Base-by-base conservation (phyloP, 2,797 vertebrate genomes). In the Parauchenoglanis punctatus region DNA sequence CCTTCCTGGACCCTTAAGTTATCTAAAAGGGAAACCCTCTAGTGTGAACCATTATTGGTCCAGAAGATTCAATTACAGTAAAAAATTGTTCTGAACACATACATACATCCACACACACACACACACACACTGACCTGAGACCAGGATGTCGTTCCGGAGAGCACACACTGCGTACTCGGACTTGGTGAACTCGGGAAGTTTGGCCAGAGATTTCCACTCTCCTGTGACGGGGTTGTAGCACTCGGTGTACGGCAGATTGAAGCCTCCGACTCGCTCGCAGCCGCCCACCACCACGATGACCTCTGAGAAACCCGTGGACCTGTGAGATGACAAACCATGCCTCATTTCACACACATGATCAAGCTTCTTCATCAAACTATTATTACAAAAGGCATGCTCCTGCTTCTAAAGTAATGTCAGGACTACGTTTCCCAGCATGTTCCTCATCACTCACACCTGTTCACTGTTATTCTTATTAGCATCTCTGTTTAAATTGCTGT, bases 231-330 rank as follows among this genome's bases (percentile, higher is more conserved):
- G 98, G 91, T 99, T 98, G 23, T 98, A 99, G 94, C 98, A 99
- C 92, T 99, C 99, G 0, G 97, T 99, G 89, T 99, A 99, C 0
- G 98, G 99, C 92, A 99, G 95, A 93, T 99, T 99, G 94, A 99
- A 99, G 68, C 98, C 99, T 65, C 99, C 99, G 40, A 98, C 95
- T 89, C 99, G 96, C 93, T 99, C 99, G 91, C 99, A 99, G 83
- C 99, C 99, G 85, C 99, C 99, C 23, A 99, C 98, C 72, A 99
- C 98, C 92, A 99, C 98, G 78, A 99, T 99, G 91, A 99, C 98
- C 94, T 99, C 98, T 18, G 98, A 98, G 94, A 95, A 99, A 88
- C 99, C 98, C 2, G 98, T 99, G 12, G 98, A 99, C 94, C 99
- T 99, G 94, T 72, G 91, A 86, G 86, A 78, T 68, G 13, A 23